Percentiles rank a stretch among this genome's conserved stretches.
These are phyloP conservation scores for Lycocorax pyrrhopterus DNA, from an alignment of 2,113 vertebrate species.

Conservation along the genomic window DNA sequence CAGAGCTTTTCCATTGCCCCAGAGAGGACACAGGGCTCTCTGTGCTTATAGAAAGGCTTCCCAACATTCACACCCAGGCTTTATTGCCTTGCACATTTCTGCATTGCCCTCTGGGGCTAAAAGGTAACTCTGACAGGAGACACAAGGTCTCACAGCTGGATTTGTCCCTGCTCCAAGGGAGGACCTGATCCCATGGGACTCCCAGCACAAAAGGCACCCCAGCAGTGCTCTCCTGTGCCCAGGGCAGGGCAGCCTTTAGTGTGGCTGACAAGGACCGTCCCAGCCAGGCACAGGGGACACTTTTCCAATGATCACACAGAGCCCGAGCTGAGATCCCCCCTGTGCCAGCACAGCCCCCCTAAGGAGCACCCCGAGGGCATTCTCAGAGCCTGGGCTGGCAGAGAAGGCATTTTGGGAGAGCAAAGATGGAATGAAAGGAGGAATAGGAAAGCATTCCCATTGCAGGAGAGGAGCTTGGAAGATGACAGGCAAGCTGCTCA, in stretches of 20 bases:
- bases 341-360: not conserved
- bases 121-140: too few species aligned
- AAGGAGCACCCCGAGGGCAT: too few species aligned
- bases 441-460: rapidly evolving
- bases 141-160: not conserved
- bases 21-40: not conserved
- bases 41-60: not conserved
- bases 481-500: not conserved
- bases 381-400: too few species aligned
- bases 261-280: not conserved
- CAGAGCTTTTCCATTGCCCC: too few species aligned
- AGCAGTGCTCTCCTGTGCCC: not conserved
- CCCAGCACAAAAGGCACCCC: not conserved
- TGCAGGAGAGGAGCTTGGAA: not conserved
- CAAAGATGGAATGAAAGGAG: not conserved
- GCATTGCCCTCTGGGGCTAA: not conserved
- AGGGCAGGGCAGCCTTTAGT: not conserved
- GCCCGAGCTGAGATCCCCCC: not conserved
- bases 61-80: not conserved
- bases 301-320: not conserved
- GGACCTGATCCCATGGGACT: not conserved
- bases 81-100: not conserved
- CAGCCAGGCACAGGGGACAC: not conserved
- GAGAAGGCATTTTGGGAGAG: not conserved
- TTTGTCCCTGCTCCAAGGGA: not conserved